Evolutionary conservation across 2,888 invertebrate genomes (phyloP), one percentile per base, ranked within the genome.

Genomic region (Thumatha senex): DNA sequence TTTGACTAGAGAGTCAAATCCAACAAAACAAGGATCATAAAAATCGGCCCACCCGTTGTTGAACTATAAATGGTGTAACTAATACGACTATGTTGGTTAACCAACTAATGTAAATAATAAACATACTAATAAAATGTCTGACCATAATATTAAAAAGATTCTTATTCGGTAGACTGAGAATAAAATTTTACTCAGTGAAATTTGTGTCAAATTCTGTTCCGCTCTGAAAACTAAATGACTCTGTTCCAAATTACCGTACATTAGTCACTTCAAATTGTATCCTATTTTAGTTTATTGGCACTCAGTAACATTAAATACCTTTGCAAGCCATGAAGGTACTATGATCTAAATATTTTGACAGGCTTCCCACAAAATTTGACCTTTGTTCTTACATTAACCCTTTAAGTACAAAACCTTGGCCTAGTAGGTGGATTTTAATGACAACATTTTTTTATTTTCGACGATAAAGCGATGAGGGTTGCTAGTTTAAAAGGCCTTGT

Each of bases 361-460:
- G 51, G 54, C 39, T 53, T 50, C 40, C 36, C 42, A 48, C 48
- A 61, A 46, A 67, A 67, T 56, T 67, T 44, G 46, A 45, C 35
- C 41, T 54, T 52, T 59, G 44, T 56, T 52, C 43, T 41, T 33
- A 44, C 41, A 24, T 52, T 54, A 47, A 53, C 44, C 54, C 24
- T 50, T 12, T 34, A 47, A 52, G 51, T 67, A 35, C 29, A 41
- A 8, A 51, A 48, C 50, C 39, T 48, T 39, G 40, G 42, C 40
- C 36, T 47, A 46, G 13, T 14, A 11, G 33, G 30, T 18, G 40
- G 38, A 47, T 47, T 46, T 40, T 54, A 54, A 46, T 49, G 40
- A 43, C 14, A 38, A 15, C 49, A 24, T 24, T 24, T 24, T 24
- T 24, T 24, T n/a, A n/a, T n/a, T n/a, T 4, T 24, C 3, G 2